Evolutionary conservation across 2,797 vertebrate genomes (phyloP), one percentile per base, ranked within the genome.

Genomic region (Sebastes hubbsi): DNA sequence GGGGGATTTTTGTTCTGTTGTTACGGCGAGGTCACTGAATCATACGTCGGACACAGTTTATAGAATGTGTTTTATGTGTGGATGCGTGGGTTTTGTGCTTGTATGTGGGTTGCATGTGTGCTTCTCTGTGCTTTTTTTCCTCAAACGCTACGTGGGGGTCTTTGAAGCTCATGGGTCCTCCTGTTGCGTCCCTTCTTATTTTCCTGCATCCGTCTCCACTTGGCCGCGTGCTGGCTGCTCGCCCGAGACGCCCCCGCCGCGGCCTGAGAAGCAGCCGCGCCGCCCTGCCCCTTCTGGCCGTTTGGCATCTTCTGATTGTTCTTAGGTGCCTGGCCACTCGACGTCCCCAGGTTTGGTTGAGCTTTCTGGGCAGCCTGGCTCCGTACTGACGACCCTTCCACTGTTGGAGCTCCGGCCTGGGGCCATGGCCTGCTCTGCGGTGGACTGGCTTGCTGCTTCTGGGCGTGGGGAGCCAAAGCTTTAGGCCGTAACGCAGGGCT

Each of bases 121-220:
- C 75, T 36, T 86, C 24, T 76, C n/a, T 80, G 75, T 75, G 65
- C 75, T 77, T 70, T 77, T 69, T 60, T 25, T 69, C 46, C 82
- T 94, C 96, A 99, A 94, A 99, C 98, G 92, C 98, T 99, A 78
- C 98, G 96, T 9, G 98, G 98, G 88, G 98, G 97, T 97, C 98
- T 97, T 85, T 99, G 98, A 90, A 98, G 98, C 95, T 99, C 98
- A 36, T 99, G 98, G 96, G 98, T 99, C 95, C 98, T 98, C 96
- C 98, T 96, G 91, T 99, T 99, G 84, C 98, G 97, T 80, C 98
- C 98, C 93, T 99, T 99, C 96, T 99, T 99, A 80, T 97, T 99
- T 90, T 99, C 98, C 91, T 99, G 98, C 92, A 98, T 95, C 91
- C 98, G 97, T 93, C 97, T 98, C 98, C 98, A 99, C 88, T 99